phyloP scores from a whole-genome alignment of 1,140 invertebrate species.

The Araneus ventricosus region DNA sequence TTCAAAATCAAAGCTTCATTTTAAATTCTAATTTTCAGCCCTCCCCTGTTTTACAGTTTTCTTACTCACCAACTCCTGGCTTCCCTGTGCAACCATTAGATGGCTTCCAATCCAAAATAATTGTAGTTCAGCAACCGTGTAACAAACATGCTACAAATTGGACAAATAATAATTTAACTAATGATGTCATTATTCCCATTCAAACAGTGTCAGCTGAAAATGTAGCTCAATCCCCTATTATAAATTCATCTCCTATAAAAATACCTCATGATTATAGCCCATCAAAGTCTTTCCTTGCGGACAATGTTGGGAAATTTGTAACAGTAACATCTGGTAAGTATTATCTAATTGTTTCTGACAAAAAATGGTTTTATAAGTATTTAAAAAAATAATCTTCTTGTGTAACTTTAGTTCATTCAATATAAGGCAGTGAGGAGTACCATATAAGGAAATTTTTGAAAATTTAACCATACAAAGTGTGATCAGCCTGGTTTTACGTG shows the following conservation, averaged over 20 bases:
- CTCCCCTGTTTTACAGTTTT: neutral
- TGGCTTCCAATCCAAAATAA: neutral
- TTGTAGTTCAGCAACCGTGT: neutral
- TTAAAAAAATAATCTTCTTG: too few species aligned
- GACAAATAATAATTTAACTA: neutral
- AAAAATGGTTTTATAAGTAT: too few species aligned
- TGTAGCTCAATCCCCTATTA: neutral
- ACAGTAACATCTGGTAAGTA: constrained; percentile 44
- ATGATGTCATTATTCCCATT: neutral
- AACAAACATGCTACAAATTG: neutral
- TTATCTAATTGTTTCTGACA: neutral
- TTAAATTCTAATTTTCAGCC: neutral
- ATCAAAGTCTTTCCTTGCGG: neutral
- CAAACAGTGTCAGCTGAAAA: neutral
- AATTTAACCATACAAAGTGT: too few species aligned
- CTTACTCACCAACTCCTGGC: neutral
- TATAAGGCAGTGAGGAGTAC: too few species aligned
- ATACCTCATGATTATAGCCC: constrained; percentile 27
- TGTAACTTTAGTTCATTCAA: too few species aligned
- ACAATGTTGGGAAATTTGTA: constrained; percentile 4
- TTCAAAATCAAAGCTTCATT: neutral
- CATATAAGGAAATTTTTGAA: too few species aligned
- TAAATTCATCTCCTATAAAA: constrained; percentile 14
- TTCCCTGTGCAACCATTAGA: neutral
- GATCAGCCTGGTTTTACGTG: too few species aligned